A percentile compares a stretch with the other conserved stretches of the same genome.
phyloP scores from a whole-genome alignment of 2,888 invertebrate species.

The Stictocephala bisonia region DNA sequence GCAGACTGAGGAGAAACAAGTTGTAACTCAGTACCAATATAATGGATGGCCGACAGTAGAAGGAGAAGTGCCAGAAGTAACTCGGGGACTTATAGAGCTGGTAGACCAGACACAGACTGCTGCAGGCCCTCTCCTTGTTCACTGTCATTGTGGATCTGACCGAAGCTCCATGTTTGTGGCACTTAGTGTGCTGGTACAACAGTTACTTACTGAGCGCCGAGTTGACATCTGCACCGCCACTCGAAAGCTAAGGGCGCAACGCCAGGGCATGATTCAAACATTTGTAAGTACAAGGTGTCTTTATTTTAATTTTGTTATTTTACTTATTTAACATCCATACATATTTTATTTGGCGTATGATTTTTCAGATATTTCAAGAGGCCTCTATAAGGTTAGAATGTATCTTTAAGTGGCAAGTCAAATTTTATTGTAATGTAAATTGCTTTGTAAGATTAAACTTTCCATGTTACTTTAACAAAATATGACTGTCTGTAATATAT shows the following conservation, averaged over 20 bases:
- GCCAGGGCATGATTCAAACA: conserved; percentile 85
- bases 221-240: conserved; percentile 88
- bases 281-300: conserved; percentile 71
- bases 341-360: too few relatives aligned
- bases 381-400: too few relatives aligned
- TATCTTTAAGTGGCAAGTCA: too few relatives aligned
- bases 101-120: conserved; percentile 77
- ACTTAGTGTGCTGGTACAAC: conserved; percentile 86
- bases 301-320: conserved; percentile 12
- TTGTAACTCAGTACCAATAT: conserved; percentile 88
- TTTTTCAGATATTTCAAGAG: too few relatives aligned
- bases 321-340: too few relatives aligned
- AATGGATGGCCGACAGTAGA: conserved; percentile 93
- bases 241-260: conserved; percentile 85
- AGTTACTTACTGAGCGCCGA: conserved; percentile 84
- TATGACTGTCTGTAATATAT: too few relatives aligned
- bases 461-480: too few relatives aligned
- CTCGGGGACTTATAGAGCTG: conserved; percentile 85
- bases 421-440: too few relatives aligned
- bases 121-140: conserved; percentile 82
- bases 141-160: conserved; percentile 84
- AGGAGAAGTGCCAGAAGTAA: conserved; percentile 90
- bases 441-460: too few relatives aligned
- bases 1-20: conserved; percentile 78
- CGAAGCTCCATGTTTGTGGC: conserved; percentile 91